These are phyloP conservation scores for Synaphobranchus kaupii DNA, from an alignment of 2,797 vertebrate species.

Conservation along the genomic window DNA sequence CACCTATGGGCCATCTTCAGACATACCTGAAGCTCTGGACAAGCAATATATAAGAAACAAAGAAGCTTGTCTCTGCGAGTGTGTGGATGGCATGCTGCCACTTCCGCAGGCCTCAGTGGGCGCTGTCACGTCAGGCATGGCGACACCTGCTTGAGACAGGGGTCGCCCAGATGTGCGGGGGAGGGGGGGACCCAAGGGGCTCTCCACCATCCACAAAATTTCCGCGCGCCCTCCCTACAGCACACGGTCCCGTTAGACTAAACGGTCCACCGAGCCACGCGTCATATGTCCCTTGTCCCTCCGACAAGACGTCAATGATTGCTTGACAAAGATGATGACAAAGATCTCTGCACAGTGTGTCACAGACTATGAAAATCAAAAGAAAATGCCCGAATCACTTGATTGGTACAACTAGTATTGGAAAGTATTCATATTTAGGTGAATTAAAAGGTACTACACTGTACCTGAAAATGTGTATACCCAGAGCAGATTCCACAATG, in stretches of 20 bases:
- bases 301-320: background rate
- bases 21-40: background rate
- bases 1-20: background rate
- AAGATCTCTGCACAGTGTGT: background rate
- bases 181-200: constrained; percentile 33
- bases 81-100: background rate
- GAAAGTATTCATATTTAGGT: background rate
- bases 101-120: background rate
- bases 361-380: background rate
- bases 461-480: background rate
- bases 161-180: constrained; percentile 27
- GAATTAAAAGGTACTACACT: background rate
- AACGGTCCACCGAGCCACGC: background rate
- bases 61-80: background rate
- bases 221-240: background rate
- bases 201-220: constrained; percentile 30
- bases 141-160: constrained; percentile 1
- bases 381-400: background rate
- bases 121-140: constrained; percentile 16
- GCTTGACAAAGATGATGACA: background rate
- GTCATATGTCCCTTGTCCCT: background rate
- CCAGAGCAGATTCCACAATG: background rate
- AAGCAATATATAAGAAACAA: background rate
- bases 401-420: background rate
- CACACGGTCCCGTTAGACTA: background rate